Percentiles rank a stretch among this genome's conserved stretches.
These are phyloP conservation scores for Ricordea florida DNA, from an alignment of 92 coral and sea anemone genomes.

Conservation along the genomic window DNA sequence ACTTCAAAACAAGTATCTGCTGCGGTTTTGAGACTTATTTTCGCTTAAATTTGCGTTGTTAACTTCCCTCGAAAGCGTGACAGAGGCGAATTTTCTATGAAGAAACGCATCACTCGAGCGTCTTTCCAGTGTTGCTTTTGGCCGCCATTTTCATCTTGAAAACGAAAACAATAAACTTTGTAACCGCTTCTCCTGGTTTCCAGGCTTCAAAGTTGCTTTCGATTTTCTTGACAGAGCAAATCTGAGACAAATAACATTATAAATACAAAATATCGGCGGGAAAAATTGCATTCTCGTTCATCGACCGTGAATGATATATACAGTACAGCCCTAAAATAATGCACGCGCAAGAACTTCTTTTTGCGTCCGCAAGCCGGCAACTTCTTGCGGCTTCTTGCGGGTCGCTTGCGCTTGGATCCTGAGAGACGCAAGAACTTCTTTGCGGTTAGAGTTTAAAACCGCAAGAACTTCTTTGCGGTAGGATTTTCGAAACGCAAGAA, in stretches of 20 bases:
- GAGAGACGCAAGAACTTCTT: too few relatives aligned
- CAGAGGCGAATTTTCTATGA: not conserved
- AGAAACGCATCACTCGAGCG: not conserved
- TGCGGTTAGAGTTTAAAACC: too few relatives aligned
- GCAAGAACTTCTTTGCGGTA: too few relatives aligned
- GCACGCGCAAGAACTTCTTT: too few relatives aligned
- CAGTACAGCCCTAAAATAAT: too few relatives aligned
- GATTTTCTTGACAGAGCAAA: not conserved
- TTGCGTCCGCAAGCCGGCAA: too few relatives aligned
- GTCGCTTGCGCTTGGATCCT: too few relatives aligned
- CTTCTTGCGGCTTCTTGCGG: too few relatives aligned
- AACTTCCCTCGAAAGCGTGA: not conserved
- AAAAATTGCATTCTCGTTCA: not conserved
- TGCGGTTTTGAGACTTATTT: constrained; percentile 10
- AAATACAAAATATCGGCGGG: not conserved
- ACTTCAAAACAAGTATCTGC: not conserved
- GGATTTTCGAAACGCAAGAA: too few relatives aligned
- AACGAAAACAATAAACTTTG: constrained; percentile 10
- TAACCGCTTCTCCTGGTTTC: not conserved
- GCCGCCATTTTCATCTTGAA: not conserved
- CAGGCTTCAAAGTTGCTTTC: not conserved
- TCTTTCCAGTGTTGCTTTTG: not conserved
- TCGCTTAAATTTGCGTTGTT: not conserved
- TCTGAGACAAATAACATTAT: not conserved
- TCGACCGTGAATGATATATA: not conserved